A percentile compares a stretch with the other conserved stretches of the same genome.
Conservation (phyloP, 1,140 invertebrate species). For the Drosophila asahinai region DNA sequence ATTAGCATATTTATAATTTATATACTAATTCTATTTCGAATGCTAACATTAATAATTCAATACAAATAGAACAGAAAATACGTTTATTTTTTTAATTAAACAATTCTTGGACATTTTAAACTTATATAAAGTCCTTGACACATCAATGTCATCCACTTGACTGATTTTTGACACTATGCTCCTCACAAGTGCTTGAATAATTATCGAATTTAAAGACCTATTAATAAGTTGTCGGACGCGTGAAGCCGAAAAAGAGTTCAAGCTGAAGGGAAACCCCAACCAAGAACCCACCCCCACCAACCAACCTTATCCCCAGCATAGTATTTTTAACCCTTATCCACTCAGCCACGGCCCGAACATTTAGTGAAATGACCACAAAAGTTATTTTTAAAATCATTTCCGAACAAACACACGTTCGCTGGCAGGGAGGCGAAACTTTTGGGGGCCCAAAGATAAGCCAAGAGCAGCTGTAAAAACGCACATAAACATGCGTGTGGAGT, state of each 20-base stretch:
- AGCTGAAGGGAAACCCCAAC: constrained; percentile 33
- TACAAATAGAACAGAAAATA: too few relatives aligned
- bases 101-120: too few relatives aligned
- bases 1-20: too few relatives aligned
- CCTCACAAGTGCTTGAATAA: background rate
- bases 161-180: background rate
- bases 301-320: background rate
- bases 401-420: constrained; percentile 16
- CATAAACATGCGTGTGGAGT: constrained; percentile 78
- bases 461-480: constrained; percentile 77
- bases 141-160: background rate
- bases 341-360: constrained; percentile 34
- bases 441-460: constrained; percentile 61
- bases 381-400: constrained; percentile 79
- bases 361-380: constrained; percentile 81
- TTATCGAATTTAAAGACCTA: constrained; percentile 25
- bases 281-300: background rate
- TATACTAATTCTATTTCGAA: too few relatives aligned
- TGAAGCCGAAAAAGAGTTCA: constrained; percentile 29
- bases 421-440: constrained; percentile 52
- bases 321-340: constrained; percentile 34
- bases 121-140: constrained; percentile 30
- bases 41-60: too few relatives aligned
- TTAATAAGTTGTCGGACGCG: constrained; percentile 33
- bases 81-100: too few relatives aligned